These are phyloP conservation scores for Thymelicus lineola DNA, from an alignment of 2,888 invertebrate genomes.

Conservation along the genomic window DNA sequence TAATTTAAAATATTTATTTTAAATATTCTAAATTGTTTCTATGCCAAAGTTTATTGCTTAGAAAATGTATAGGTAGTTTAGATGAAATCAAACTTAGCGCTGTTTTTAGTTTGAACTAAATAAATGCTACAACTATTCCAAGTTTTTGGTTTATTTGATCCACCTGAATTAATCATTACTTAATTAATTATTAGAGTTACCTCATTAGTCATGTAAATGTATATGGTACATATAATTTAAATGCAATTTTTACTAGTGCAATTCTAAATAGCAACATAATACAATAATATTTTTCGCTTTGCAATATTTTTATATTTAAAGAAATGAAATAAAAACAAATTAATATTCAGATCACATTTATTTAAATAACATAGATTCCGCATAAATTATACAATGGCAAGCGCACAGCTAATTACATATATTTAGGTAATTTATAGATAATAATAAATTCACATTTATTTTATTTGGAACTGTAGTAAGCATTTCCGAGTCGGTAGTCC, in stretches of 20 bases:
- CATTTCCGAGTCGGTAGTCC: neutral
- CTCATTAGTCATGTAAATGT: too few relatives aligned
- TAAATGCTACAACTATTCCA: too few relatives aligned
- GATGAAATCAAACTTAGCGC: too few relatives aligned
- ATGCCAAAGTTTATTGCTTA: too few relatives aligned
- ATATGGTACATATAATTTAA: neutral
- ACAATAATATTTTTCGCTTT: conserved; percentile 8
- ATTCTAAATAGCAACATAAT: neutral
- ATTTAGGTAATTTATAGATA: conserved; percentile 14
- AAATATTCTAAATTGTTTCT: too few relatives aligned
- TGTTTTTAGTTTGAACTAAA: too few relatives aligned
- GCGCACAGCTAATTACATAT: conserved; percentile 53
- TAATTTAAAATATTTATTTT: too few relatives aligned
- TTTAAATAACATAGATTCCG: conserved; percentile 31
- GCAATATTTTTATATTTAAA: neutral
- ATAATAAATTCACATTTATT: conserved; percentile 6
- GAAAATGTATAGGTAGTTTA: too few relatives aligned
- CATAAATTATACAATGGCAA: conserved; percentile 32
- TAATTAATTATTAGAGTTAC: neutral
- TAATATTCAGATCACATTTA: conserved; percentile 33
- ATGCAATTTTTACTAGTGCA: neutral
- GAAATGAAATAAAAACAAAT: conserved; percentile 26
- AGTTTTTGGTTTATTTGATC: too few relatives aligned
- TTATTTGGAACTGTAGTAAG: conserved; percentile 14
- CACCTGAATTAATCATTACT: neutral